These are phyloP conservation scores for Amblyornis subalaris DNA, from an alignment of 2,113 vertebrate genomes.

Conservation along the genomic window DNA sequence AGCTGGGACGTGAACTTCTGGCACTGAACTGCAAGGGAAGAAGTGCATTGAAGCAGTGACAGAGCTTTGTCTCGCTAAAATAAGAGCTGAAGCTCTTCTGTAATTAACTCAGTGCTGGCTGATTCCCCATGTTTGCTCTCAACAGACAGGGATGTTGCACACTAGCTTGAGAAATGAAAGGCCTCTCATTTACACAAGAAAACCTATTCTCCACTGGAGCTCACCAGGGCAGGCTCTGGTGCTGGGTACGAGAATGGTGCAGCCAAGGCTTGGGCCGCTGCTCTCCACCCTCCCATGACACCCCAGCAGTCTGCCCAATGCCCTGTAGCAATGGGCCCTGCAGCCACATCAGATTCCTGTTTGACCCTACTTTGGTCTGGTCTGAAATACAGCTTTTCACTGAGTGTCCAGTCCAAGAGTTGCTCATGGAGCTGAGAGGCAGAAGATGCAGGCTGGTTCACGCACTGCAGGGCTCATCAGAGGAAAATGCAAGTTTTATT, in stretches of 20 bases:
- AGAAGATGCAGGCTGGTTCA: not conserved
- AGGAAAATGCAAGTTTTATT: not conserved
- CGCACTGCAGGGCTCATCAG: not conserved
- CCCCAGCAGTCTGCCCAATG: not conserved
- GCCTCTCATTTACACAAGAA: slow-evolving; percentile 32
- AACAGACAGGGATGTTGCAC: slow-evolving; percentile 27
- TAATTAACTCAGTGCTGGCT: slow-evolving; percentile 39
- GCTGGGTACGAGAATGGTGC: accelerated
- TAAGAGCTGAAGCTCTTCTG: not conserved
- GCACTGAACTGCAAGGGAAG: not conserved
- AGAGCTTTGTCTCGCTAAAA: not conserved
- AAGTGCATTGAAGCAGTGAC: not conserved
- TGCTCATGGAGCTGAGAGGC: not conserved
- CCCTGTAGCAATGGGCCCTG: not conserved
- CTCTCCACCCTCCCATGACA: not conserved
- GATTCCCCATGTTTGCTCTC: slow-evolving; percentile 27
- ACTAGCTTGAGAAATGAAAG: slow-evolving; percentile 30
- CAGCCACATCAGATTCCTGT: not conserved
- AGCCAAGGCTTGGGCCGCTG: accelerated
- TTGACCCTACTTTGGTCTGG: not conserved
- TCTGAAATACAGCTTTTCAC: slow-evolving; percentile 12
- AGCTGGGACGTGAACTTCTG: not conserved
- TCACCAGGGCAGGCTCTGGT: not conserved
- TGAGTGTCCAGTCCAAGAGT: not conserved
- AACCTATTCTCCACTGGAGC: not conserved